Conservation (phyloP, 2,797 vertebrate species). For the Myiotriccus ornatus region DNA sequence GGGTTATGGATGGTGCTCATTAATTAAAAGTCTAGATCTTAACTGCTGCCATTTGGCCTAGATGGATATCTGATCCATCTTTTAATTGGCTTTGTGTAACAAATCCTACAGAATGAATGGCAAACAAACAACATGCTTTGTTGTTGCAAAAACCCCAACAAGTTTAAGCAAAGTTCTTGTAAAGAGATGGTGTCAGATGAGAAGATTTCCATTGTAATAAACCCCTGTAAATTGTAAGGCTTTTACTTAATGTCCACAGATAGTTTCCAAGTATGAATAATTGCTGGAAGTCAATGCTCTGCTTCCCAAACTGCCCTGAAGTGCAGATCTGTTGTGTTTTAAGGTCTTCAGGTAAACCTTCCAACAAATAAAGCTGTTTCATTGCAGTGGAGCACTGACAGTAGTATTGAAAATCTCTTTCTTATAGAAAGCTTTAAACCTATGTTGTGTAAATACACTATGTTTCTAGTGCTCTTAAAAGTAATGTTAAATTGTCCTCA, state of each 20-base stretch:
- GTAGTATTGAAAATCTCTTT: not conserved
- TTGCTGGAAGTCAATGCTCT: not conserved
- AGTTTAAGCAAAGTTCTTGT: not conserved
- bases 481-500: not conserved
- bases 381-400: not conserved
- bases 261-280: not conserved
- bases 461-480: slow-evolving; percentile 1
- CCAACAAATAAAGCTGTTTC: not conserved
- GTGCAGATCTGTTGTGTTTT: not conserved
- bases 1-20: not conserved
- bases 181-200: not conserved
- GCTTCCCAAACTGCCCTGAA: not conserved
- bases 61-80: not conserved
- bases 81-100: not conserved
- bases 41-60: not conserved
- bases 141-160: not conserved
- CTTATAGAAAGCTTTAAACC: not conserved
- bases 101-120: not conserved
- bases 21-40: not conserved
- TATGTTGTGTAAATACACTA: not conserved
- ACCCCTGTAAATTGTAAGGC: not conserved
- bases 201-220: not conserved
- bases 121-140: not conserved
- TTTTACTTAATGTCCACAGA: not conserved
- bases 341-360: not conserved